Evolutionary conservation across 2,888 invertebrate genomes (phyloP).

Genomic region (Unio delphinus): DNA sequence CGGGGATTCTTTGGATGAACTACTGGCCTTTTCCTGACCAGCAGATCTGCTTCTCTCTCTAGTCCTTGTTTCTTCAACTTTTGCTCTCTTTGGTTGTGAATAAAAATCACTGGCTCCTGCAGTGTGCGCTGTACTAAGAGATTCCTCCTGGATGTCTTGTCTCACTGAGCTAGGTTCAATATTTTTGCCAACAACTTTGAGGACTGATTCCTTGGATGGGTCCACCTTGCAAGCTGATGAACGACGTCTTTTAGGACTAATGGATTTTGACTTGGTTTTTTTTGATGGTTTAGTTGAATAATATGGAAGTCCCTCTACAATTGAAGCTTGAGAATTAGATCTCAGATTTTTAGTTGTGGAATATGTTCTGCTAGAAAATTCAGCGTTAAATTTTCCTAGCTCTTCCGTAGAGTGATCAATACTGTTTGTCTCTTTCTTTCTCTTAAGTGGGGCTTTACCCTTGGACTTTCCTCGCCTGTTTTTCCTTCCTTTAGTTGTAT

Average conservation of each 20-base stretch:
- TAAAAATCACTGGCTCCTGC: slow-evolving; percentile 15
- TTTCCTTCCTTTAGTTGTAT: too few species aligned
- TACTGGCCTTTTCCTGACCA: slow-evolving; percentile 6
- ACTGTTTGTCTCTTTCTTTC: too few species aligned
- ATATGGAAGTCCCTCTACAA: slow-evolving; percentile 33
- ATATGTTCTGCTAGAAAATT: slow-evolving; percentile 5
- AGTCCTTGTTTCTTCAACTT: slow-evolving; percentile 13
- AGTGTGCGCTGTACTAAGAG: slow-evolving; percentile 18
- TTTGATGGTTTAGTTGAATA: slow-evolving; percentile 11
- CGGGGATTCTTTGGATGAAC: slow-evolving; percentile 31
- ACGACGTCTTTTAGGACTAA: slow-evolving; percentile 7
- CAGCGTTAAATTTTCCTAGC: not conserved
- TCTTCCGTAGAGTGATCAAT: too few species aligned
- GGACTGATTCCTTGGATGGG: slow-evolving; percentile 21
- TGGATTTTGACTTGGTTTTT: slow-evolving; percentile 11
- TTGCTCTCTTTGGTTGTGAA: slow-evolving; percentile 26
- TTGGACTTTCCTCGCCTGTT: too few species aligned
- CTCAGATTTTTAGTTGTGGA: slow-evolving; percentile 30
- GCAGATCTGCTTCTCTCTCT: not conserved
- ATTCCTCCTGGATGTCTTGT: slow-evolving; percentile 24
- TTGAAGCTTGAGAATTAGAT: slow-evolving; percentile 30
- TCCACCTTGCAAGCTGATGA: slow-evolving; percentile 19
- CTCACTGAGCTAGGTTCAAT: slow-evolving; percentile 16
- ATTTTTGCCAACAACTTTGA: slow-evolving; percentile 22
- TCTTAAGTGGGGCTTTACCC: too few species aligned